phyloP scores from a whole-genome alignment of 2,888 invertebrate species.

The Eupithecia inturbata region DNA sequence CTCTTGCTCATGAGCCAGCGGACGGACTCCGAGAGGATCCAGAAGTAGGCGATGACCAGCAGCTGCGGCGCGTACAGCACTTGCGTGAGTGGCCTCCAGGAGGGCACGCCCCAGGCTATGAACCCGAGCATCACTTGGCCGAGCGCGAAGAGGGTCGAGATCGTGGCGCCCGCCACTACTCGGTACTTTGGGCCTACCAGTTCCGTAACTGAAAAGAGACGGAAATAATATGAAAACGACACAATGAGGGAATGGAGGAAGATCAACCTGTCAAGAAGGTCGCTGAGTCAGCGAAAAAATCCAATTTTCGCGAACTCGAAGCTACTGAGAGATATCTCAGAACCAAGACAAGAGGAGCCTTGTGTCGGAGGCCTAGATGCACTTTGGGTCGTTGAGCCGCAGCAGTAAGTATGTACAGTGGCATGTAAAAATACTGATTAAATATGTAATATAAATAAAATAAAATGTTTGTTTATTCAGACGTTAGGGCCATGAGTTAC shows the following conservation, averaged over 20 bases:
- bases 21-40: conserved; percentile 89
- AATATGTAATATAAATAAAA: no score
- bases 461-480: no score
- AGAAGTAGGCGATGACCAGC: conserved; percentile 87
- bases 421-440: no score
- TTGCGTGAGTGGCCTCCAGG: conserved; percentile 88
- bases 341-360: background rate
- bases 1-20: conserved; percentile 91
- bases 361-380: no score
- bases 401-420: no score
- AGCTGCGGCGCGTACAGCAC: conserved; percentile 89
- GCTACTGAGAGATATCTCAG: background rate
- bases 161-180: conserved; percentile 89
- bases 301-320: background rate
- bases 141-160: conserved; percentile 88
- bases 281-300: background rate
- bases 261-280: background rate
- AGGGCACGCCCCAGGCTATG: conserved; percentile 87
- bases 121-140: conserved; percentile 89
- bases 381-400: no score
- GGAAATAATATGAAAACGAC: background rate
- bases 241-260: background rate
- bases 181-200: conserved; percentile 90
- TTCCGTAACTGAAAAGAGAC: conserved; percentile 87
- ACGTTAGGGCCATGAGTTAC: no score